Evolutionary conservation across 2,797 vertebrate species (phyloP).

Genomic region (Myripristis murdjan): DNA sequence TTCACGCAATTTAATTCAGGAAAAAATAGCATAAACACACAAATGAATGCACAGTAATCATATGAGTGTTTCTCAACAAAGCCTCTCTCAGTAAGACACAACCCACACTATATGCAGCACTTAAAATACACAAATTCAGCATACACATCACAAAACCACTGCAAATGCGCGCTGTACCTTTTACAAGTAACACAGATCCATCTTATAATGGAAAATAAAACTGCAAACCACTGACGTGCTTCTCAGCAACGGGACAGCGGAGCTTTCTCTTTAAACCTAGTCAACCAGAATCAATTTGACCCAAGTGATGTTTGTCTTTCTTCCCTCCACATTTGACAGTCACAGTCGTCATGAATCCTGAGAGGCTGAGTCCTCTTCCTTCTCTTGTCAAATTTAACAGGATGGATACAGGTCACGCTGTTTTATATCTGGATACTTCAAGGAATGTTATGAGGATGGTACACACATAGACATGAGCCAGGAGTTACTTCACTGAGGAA

Average conservation of each 20-base stretch:
- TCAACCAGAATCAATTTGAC: slow-evolving; percentile 77
- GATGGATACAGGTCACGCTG: slow-evolving; percentile 35
- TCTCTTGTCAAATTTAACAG: slow-evolving; percentile 31
- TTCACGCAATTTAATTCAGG: background rate
- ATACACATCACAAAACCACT: background rate
- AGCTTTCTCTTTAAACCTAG: slow-evolving; percentile 76
- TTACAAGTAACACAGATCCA: slow-evolving; percentile 2
- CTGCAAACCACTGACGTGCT: background rate
- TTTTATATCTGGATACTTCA: slow-evolving; percentile 1
- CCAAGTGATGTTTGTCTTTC: slow-evolving; percentile 76
- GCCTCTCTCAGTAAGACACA: background rate
- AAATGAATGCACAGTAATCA: background rate
- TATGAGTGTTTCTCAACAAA: no score
- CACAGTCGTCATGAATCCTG: slow-evolving; percentile 58
- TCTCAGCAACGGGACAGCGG: slow-evolving; percentile 42
- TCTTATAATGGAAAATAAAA: background rate
- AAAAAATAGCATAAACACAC: background rate
- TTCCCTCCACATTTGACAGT: slow-evolving; percentile 47
- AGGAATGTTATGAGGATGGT: slow-evolving; percentile 18
- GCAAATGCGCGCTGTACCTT: background rate
- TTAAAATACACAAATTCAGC: background rate
- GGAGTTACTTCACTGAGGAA: slow-evolving; percentile 46
- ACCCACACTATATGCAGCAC: background rate
- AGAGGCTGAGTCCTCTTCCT: slow-evolving; percentile 47
- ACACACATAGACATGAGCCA: slow-evolving; percentile 19